Base-by-base conservation (phyloP, 30 jellyfish, hydroid and myxozoan species). In the Chrysaora quinquecirrha region DNA sequence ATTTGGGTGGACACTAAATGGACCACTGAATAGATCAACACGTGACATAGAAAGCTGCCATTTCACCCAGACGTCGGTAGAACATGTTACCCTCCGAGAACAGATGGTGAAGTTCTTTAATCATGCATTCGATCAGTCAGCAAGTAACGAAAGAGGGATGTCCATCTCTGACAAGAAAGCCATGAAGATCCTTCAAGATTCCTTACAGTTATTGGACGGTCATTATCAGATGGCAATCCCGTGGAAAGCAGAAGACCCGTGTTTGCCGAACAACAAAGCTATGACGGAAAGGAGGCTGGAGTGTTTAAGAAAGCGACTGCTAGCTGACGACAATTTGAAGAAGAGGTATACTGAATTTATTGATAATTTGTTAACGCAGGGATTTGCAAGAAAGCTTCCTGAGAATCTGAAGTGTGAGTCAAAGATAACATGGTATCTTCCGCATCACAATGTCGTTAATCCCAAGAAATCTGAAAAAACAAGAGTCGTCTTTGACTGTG, bases 141-240 rank as follows among this genome's bases (percentile, higher is more conserved):
- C 80, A 22, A 9, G 72, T 35, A 52, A 31, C 68, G 46, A 63
- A 46, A 31, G 33, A 21, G 30, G 74, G 30, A 3, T 77, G 11
- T 61, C 88, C 2, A 62, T 79, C 4, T 60, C 65, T 18, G 90
- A 79, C 73, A 64, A 50, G 46, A 38, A 63, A 50, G 90, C 90
- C 22, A 9, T 79, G 61, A 34, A 43, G 73, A 66, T 62, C 32
- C 28, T 63, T 20, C 65, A 74, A 74, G 86, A 49, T 11, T 49
- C 86, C 73, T 21, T 56, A 52, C 73, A 49, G 30, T 30, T 74
- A 23, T 11, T 27, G 2, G 48, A 27, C 32, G 58, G 61, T 34
- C 71, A 71, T 49, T 71, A 71, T 46, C 74, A 71, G 35, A 71
- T 71, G 31, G 71, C 83, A 6, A 71, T 71, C 23, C 83, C 83